Base-by-base conservation (phyloP, 2,113 vertebrate species). In the Vidua chalybeata region DNA sequence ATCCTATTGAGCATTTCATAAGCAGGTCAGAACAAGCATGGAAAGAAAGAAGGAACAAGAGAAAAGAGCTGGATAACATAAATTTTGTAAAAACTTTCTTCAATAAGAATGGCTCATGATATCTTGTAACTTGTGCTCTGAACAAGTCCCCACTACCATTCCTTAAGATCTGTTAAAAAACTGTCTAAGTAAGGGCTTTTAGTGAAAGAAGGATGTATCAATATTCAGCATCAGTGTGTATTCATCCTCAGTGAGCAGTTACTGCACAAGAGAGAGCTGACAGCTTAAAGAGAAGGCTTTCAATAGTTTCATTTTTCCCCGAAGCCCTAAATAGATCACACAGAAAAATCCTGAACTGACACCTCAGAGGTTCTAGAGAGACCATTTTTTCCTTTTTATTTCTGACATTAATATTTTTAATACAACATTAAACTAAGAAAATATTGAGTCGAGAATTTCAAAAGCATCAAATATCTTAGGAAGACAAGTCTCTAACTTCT, bases 271-370 rank as follows among this genome's bases (percentile, higher is more conserved):
- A 94, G 75, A 76, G 69, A 93, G 59, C 82, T 90, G 94, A 59
- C 78, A 93, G 79, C 84, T 92, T 91, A 80, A 91, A 97, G 79
- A 84, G 89, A 92, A 92, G 72, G 21, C 59, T 92, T 95, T 90
- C 93, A 89, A 89, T 74, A 75, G 68, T 52, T 90, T 74, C 64
- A 58, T 84, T 90, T 95, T 64, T 8, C 91, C 90, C 88, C 6
- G 59, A 92, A 92, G 93, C 79, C 86, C 72, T 86, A 90, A 78
- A 87, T 88, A 90, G 90, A 96, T 95, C 94, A 95, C 88, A 96
- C 72, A 74, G 85, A 85, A 94, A 96, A 96, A 96, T 81, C 82
- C 92, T 67, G 59, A 85, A 68, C 85, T 89, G 85, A 92, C 72
- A 93, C 68, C 95, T 94, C 88, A 93, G 87, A 94, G 75, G 37